Conservation (phyloP, 2,797 vertebrate species). For the Taenioides sp. region DNA sequence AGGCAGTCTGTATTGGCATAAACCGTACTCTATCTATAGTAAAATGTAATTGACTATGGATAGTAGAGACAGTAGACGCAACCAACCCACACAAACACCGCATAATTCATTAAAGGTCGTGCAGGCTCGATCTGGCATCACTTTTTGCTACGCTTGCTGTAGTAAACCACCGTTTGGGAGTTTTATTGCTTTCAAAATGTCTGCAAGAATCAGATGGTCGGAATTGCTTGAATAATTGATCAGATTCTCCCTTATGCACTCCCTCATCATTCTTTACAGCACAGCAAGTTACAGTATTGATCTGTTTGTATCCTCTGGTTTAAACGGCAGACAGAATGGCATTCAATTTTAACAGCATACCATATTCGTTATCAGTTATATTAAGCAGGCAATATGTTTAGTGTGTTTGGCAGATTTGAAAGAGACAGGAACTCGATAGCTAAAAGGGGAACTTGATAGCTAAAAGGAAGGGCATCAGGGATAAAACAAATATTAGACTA, state of each 20-base stretch:
- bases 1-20: slow-evolving; percentile 33
- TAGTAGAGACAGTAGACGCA: not conserved
- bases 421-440: too few relatives aligned
- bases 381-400: not conserved
- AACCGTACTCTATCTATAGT: slow-evolving; percentile 38
- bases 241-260: not conserved
- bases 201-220: not conserved
- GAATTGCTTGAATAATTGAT: slow-evolving; percentile 8
- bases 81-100: not conserved
- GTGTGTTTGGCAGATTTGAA: not conserved
- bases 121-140: not conserved
- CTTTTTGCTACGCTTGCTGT: not conserved
- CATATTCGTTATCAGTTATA: not conserved
- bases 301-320: slow-evolving; percentile 7
- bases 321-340: slow-evolving; percentile 4
- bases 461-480: too few relatives aligned
- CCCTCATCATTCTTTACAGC: slow-evolving; percentile 8
- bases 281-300: slow-evolving; percentile 8
- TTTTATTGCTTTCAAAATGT: not conserved
- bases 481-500: too few relatives aligned
- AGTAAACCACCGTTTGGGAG: not conserved
- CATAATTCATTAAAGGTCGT: not conserved
- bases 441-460: too few relatives aligned
- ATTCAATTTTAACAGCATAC: not conserved
- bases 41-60: not conserved